Conservation (phyloP, 2,113 vertebrate genomes). For the Uropsilus gracilis region DNA sequence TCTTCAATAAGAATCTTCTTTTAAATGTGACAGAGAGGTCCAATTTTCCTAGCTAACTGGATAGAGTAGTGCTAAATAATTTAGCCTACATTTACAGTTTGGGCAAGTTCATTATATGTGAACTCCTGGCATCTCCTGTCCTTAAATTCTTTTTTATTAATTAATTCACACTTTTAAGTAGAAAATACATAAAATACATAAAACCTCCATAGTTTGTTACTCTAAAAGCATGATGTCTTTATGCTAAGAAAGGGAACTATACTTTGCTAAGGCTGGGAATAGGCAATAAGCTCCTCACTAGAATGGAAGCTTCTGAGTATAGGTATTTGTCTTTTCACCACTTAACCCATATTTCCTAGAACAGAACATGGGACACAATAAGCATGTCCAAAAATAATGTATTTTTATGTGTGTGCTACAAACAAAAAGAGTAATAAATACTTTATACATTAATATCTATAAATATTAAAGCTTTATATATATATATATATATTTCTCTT, state of each 20-base stretch:
- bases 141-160: constrained; percentile 28
- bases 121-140: constrained; percentile 16
- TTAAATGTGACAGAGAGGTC: constrained; percentile 66
- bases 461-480: no score
- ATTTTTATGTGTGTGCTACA: neutral
- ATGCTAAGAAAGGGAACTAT: neutral
- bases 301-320: neutral
- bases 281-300: neutral
- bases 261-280: neutral
- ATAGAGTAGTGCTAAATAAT: constrained; percentile 54
- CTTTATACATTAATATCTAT: neutral
- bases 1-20: constrained; percentile 71
- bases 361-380: neutral
- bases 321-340: neutral
- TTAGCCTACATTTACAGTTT: constrained; percentile 59
- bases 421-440: neutral
- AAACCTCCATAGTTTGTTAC: neutral
- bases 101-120: constrained; percentile 19
- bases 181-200: neutral
- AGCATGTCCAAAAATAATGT: neutral
- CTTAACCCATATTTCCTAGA: neutral
- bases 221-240: neutral
- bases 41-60: constrained; percentile 67
- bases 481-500: neutral
- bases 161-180: neutral